These are phyloP conservation scores for Penaeus vannamei DNA, from an alignment of 1,140 invertebrate species.

Conservation along the genomic window DNA sequence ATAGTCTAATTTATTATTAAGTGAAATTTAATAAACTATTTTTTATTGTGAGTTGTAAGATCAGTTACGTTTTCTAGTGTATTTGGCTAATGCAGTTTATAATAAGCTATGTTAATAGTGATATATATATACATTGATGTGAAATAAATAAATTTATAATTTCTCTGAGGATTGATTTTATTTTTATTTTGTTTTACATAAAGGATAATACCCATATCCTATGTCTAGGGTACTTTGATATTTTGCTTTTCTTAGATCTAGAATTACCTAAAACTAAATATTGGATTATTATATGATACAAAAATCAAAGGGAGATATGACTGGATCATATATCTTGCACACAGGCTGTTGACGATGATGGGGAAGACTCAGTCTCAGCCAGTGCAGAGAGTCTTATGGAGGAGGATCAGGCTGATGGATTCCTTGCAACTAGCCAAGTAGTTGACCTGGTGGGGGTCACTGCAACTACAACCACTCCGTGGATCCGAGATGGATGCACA, in stretches of 20 bases:
- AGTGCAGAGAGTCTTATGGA: constrained; percentile 53
- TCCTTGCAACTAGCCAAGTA: neutral
- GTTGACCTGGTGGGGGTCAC: neutral
- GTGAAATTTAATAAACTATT: neutral
- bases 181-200: no score
- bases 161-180: no score
- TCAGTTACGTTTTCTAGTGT: no score
- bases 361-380: constrained; percentile 50
- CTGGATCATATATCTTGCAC: neutral
- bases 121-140: no score
- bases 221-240: neutral
- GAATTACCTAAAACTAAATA: no score
- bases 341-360: constrained; percentile 51
- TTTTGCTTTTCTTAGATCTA: no score
- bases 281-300: no score
- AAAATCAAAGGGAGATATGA: no score
- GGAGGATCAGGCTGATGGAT: constrained; percentile 46
- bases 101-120: no score
- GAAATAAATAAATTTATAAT: no score
- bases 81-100: no score
- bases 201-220: constrained; percentile 1
- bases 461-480: neutral
- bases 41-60: neutral
- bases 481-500: neutral
- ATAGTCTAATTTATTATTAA: neutral